These are phyloP conservation scores for Oxyura jamaicensis DNA, from an alignment of 2,113 vertebrate species.

Conservation along the genomic window DNA sequence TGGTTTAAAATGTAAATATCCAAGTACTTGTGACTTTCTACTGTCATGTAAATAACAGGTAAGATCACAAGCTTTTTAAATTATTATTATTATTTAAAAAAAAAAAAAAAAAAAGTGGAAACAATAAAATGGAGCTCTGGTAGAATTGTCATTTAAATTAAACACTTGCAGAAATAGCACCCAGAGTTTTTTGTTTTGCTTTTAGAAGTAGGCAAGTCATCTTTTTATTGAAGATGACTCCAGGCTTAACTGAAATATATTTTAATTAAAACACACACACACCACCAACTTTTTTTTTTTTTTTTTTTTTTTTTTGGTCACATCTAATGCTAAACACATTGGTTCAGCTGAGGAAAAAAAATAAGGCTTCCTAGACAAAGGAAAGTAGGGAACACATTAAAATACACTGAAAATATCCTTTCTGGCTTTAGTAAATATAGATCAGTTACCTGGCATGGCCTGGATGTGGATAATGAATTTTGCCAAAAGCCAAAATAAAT, in stretches of 20 bases:
- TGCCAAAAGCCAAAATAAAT: not conserved
- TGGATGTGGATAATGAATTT: not conserved
- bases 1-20: not conserved
- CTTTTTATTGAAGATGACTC: not conserved
- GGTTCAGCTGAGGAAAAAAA: not conserved
- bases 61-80: not conserved
- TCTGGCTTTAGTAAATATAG: not conserved
- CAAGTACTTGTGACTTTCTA: not conserved
- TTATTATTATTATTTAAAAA: no score
- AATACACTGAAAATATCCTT: not conserved
- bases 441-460: not conserved
- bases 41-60: not conserved
- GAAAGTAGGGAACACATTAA: not conserved
- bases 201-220: not conserved
- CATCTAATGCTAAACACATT: not conserved
- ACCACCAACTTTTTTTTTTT: rapidly evolving
- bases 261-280: not conserved
- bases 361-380: not conserved
- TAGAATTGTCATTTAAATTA: not conserved
- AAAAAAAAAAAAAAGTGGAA: no score
- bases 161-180: not conserved
- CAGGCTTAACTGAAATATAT: not conserved
- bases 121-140: not conserved
- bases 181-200: not conserved
- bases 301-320: no score